Conservation (phyloP, 2,888 invertebrate species). For the Loripinus fragilis region DNA sequence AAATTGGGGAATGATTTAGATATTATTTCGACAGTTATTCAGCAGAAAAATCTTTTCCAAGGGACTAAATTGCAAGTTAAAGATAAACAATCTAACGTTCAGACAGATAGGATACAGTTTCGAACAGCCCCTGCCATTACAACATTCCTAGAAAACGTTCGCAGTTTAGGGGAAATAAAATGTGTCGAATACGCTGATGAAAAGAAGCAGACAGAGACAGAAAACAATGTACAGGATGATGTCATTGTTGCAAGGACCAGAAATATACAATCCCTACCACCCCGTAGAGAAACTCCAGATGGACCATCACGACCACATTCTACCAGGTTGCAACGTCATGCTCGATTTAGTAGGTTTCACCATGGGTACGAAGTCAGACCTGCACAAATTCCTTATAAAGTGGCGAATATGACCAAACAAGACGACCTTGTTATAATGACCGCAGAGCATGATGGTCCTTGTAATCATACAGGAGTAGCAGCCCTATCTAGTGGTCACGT, state of each 20-base stretch:
- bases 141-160: slow-evolving; percentile 44
- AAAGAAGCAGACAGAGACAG: neutral
- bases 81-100: slow-evolving; percentile 29
- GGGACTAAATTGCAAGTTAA: slow-evolving; percentile 24
- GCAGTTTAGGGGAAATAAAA: slow-evolving; percentile 48
- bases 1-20: slow-evolving; percentile 32
- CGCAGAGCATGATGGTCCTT: slow-evolving; percentile 50
- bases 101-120: slow-evolving; percentile 32
- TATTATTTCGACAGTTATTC: slow-evolving; percentile 33
- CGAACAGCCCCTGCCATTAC: slow-evolving; percentile 30
- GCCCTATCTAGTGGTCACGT: slow-evolving; percentile 46
- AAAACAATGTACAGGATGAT: neutral
- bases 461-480: slow-evolving; percentile 47
- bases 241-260: neutral
- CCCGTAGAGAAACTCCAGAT: neutral
- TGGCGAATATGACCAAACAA: neutral
- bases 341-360: neutral
- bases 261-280: neutral
- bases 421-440: slow-evolving; percentile 16
- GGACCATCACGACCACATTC: neutral
- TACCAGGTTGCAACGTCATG: neutral
- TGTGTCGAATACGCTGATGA: slow-evolving; percentile 24
- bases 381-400: neutral
- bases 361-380: neutral
- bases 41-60: slow-evolving; percentile 38